Base-by-base conservation (phyloP, 1,140 invertebrate genomes). In the Drosophila baimaii region DNA sequence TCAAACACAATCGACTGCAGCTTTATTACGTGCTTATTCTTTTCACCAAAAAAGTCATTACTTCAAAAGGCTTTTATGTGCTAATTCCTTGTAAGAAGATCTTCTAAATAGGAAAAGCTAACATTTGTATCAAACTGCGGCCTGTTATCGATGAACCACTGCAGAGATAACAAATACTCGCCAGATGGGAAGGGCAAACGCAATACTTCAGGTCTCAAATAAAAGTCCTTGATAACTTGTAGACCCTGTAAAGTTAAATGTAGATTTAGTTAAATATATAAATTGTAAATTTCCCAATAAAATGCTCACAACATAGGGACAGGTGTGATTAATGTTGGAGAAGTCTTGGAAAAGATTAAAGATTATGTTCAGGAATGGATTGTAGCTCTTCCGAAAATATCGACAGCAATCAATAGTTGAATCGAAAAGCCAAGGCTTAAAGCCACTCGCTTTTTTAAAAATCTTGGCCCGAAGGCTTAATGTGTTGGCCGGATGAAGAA, bases 181-280 rank as follows among this genome's bases (percentile, higher is more conserved):
- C 64, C 65, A 29, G 37, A 27, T 41, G 69, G 69, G 17, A 68
- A 2, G 1, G 64, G 69, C 9, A 68, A 19, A 9, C 6, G 15
- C 10, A 68, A 15, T 1, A 35, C n/a, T 21, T 72, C 64, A 6
- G 37, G n/a, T 49, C 47, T 51, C 5, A 51, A 51, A 51, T 31
- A 51, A 5, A 51, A 51, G 4, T 51, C 27, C 10, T 31, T 51
- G n/a, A 31, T 27, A 2, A 3, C n/a, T 31, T 29, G 46, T 10
- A 1, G 23, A 27, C 46, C 47, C 47, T 51, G 47, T 19, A 31
- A 51, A 8, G n/a, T 25, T 2, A 25, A 25, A 5, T 17, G 13
- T 12, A 12, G 12, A 29, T 49, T 12, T 29, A 17, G 12, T 41
- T 8, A 17, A 10, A 21, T 31, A 31, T 2, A 5, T n/a, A 9